Conservation (phyloP, 2,797 vertebrate species). For the Odontamblyopus rebecca region DNA sequence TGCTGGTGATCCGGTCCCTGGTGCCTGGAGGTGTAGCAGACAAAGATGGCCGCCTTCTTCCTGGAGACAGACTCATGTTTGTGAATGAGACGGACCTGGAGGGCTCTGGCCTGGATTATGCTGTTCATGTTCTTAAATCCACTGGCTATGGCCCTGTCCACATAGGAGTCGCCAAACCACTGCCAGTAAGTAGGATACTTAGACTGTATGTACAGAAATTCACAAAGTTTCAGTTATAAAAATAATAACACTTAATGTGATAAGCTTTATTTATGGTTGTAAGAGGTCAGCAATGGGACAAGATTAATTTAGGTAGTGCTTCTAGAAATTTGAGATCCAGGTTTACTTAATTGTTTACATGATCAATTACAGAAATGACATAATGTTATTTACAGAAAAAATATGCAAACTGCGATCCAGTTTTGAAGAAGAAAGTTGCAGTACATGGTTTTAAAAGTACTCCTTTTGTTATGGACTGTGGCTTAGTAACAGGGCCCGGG, state of each 20-base stretch:
- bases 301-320: background rate
- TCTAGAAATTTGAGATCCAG: background rate
- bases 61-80: constrained; percentile 93
- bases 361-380: background rate
- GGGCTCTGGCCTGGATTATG: constrained; percentile 88
- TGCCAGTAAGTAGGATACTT: constrained; percentile 78
- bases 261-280: background rate
- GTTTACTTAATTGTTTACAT: background rate
- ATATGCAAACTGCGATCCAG: constrained; percentile 5
- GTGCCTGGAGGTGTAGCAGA: constrained; percentile 91
- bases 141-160: constrained; percentile 81
- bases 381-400: background rate
- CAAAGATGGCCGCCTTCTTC: constrained; percentile 86
- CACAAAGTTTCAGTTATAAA: background rate
- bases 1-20: constrained; percentile 93
- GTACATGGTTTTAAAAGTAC: constrained; percentile 28
- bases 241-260: background rate
- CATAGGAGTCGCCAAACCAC: constrained; percentile 91
- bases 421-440: constrained; percentile 15
- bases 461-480: constrained; percentile 72
- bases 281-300: background rate
- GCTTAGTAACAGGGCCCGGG: constrained; percentile 71
- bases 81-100: constrained; percentile 87
- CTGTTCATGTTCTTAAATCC: constrained; percentile 90
- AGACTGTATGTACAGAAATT: background rate